Evolutionary conservation across 2,113 vertebrate genomes (phyloP).

Genomic region (Aix galericulata): DNA sequence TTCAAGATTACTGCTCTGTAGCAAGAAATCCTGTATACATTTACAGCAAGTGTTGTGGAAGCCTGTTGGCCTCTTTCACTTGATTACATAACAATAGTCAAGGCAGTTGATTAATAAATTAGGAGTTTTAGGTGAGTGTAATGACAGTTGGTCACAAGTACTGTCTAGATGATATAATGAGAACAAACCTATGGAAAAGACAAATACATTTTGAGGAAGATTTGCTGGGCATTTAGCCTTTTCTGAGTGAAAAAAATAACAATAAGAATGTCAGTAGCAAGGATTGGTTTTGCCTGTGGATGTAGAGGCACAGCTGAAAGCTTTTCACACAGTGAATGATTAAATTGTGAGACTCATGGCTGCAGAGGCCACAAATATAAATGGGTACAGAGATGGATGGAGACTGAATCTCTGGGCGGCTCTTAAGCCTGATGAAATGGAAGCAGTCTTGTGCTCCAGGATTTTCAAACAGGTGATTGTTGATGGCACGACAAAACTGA

Average conservation of each 20-base stretch:
- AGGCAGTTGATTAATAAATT: neutral
- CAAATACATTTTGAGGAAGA: neutral
- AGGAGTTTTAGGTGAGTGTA: neutral
- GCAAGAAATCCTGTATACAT: neutral
- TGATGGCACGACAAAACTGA: neutral
- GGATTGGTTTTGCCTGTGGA: neutral
- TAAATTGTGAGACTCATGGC: neutral
- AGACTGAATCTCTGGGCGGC: neutral
- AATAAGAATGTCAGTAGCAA: neutral
- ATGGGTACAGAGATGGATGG: neutral
- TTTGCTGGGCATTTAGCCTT: neutral
- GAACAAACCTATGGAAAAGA: neutral
- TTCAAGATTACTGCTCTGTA: neutral
- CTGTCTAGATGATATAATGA: neutral
- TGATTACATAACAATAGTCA: neutral
- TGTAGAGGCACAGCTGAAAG: neutral
- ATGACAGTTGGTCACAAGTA: neutral
- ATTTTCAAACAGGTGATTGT: neutral
- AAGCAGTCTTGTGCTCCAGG: neutral
- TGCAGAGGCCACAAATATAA: neutral
- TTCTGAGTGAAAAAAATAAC: neutral
- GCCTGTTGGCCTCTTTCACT: neutral
- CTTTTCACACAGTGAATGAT: neutral
- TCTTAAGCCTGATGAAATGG: neutral
- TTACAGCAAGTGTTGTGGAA: neutral